Evolutionary conservation across 1,140 invertebrate genomes (phyloP), one percentile per base, ranked within the genome.

Genomic region (Trichomalopsis sarcophagae): DNA sequence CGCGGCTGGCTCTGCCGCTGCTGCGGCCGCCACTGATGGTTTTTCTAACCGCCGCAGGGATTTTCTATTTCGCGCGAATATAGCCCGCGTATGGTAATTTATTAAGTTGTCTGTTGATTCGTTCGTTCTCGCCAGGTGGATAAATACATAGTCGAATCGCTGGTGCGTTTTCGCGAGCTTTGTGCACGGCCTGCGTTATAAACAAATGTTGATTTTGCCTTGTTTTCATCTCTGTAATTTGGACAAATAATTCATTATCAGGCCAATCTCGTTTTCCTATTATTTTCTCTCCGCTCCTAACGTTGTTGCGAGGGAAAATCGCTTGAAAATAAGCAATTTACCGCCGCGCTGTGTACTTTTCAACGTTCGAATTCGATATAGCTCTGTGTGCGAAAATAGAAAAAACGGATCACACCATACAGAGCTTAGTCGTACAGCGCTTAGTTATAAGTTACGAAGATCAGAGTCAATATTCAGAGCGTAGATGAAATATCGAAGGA

Each of bases 1-100:
- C 84, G 74, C 82, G 84, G 77, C 47, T 66, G 88, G 6, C 17
- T 55, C 2, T 21, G 50, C 23, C 87, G 88, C 80, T 84, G 75
- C 86, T 71, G 44, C 30, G 55, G 21, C 76, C 44, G 7, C 27
- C 0, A 21, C 36, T 10, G 74, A 27, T 10, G 74, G 33, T 44
- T 40, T 33, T 17, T 27, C 68, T 11, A 66, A n/a, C n/a, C 7
- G n/a, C 11, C 1, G 27, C 27, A 27, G 13, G 13, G 62, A 66
- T 21, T 21, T 21, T 17, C 62, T n/a, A n/a, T n/a, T 66, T n/a
- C 14, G 11, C 62, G 21, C 14, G 62, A 66, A 66, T 66, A 0
- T 66, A 17, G 27, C 27, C 14, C 1, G 40, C 7, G 9, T 44
- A 44, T 44, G 40, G 40, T 44, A 7, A 44, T 44, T 44, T 44